Evolutionary conservation across 2,888 invertebrate species (phyloP).

Genomic region (Odiellus spinosus): DNA sequence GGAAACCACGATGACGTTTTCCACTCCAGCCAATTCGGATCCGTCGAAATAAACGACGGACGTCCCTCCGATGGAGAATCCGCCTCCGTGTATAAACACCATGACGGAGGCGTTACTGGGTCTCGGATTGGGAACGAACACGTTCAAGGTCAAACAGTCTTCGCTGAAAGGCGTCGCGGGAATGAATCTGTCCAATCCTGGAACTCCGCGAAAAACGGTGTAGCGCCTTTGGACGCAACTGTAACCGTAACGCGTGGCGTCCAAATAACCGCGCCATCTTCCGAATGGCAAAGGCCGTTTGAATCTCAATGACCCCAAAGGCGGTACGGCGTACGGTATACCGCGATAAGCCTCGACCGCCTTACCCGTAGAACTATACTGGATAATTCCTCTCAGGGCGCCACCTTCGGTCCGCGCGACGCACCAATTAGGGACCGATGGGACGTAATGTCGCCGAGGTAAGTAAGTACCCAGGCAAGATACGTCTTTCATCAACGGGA

Average conservation of each 20-base stretch:
- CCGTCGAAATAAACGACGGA: constrained; percentile 34
- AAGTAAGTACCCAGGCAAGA: too few relatives aligned
- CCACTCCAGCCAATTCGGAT: constrained; percentile 34
- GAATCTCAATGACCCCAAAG: constrained; percentile 9
- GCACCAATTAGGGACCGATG: too few relatives aligned
- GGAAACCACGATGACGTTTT: constrained; percentile 36
- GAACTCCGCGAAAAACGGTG: constrained; percentile 2
- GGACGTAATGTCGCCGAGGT: too few relatives aligned
- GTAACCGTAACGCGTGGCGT: constrained; percentile 5
- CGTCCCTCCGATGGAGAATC: constrained; percentile 21
- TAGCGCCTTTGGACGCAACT: constrained; percentile 9
- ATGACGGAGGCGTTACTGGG: constrained; percentile 44
- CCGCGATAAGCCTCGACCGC: constrained; percentile 13
- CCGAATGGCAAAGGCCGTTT: constrained; percentile 5
- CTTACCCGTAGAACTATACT: background rate
- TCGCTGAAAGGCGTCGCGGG: constrained; percentile 32
- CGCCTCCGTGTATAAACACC: constrained; percentile 35
- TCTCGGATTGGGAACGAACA: constrained; percentile 47
- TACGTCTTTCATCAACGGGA: too few relatives aligned
- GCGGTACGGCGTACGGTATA: constrained; percentile 14
- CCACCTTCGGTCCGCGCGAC: too few relatives aligned
- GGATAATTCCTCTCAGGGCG: too few relatives aligned
- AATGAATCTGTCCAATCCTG: background rate
- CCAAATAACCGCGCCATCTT: constrained; percentile 8
- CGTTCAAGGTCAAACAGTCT: constrained; percentile 67